Evolutionary conservation across 2,888 invertebrate species (phyloP).

Genomic region (Callyntrura sp.): DNA sequence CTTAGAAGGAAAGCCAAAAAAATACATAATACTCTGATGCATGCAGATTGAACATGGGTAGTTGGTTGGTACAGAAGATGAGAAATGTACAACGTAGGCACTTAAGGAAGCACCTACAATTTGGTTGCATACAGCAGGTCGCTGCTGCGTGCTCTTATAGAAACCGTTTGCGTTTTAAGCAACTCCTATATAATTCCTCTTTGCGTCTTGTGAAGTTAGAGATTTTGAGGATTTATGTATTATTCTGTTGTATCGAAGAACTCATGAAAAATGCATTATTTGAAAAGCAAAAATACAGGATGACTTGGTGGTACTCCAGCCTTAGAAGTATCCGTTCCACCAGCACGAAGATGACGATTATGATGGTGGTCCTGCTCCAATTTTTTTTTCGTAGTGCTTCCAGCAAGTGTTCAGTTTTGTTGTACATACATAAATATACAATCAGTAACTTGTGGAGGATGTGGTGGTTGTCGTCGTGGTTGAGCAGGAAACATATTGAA

Average conservation of each 20-base stretch:
- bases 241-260: conserved; percentile 78
- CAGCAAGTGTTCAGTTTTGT: conserved; percentile 2
- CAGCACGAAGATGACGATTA: neutral
- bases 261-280: conserved; percentile 79
- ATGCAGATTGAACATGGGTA: neutral
- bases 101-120: neutral
- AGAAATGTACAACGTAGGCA: neutral
- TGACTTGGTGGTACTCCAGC: conserved; percentile 2
- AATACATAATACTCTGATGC: neutral
- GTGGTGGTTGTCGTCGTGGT: conserved; percentile 25
- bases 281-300: conserved; percentile 42
- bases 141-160: neutral
- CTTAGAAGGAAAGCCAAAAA: neutral
- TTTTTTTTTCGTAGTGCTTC: conserved; percentile 42
- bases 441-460: conserved; percentile 43
- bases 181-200: neutral
- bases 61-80: neutral
- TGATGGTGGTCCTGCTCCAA: conserved; percentile 1
- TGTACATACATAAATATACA: conserved; percentile 59
- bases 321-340: neutral
- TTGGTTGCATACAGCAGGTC: neutral
- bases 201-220: conserved; percentile 49
- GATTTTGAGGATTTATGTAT: conserved; percentile 76
- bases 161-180: neutral
- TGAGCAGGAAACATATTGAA: conserved; percentile 71